Base-by-base conservation (phyloP, 2,888 invertebrate genomes). In the Sphaerophoria taeniata region DNA sequence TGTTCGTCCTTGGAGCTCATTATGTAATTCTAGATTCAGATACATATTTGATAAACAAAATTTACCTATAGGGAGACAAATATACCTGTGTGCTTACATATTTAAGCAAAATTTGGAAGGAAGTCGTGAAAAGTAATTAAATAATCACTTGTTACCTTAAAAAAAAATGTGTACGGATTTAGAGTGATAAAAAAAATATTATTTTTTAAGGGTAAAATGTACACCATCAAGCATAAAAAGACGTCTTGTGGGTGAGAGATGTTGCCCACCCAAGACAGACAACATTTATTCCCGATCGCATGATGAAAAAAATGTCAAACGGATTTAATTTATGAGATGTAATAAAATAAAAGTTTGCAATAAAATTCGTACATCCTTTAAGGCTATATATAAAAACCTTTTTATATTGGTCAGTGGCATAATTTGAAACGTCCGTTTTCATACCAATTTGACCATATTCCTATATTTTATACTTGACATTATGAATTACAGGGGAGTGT, bases 261-360 rank as follows among this genome's bases (percentile, higher is more conserved):
- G 58, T 14, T 70, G 60, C 53, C 49, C 60, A 36, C 56, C 51
- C 43, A 73, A 79, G 51, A 78, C 51, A 51, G 36, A 51, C 67
- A 36, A 58, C 49, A 72, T 16, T 70, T n/a, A n/a, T n/a, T 80
- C 49, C 70, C 70, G 16, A 51, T 36, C 2, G 24, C 2, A 31
- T 51, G 61, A 33, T 34, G n/a, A 49, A 74, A 69, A 80, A 67
- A 51, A 80, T 80, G 80, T 87, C 87, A 84, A 49, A 60, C 53
- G 70, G 70, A 72, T 77, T 55, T 77, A 80, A 84, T 80, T 87
- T 87, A 87, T 87, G 70, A 70, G 76, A 71, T 51, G 56, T 71
- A 87, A 87, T 87, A 84, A 87, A 87, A 80, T 84, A 71, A 84
- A 87, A 83, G 70, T 79, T 83, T 83, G 83, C 84, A 84, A 87